These are phyloP conservation scores for Pseudopodoces humilis DNA, from an alignment of 2,113 vertebrate genomes.

Conservation along the genomic window DNA sequence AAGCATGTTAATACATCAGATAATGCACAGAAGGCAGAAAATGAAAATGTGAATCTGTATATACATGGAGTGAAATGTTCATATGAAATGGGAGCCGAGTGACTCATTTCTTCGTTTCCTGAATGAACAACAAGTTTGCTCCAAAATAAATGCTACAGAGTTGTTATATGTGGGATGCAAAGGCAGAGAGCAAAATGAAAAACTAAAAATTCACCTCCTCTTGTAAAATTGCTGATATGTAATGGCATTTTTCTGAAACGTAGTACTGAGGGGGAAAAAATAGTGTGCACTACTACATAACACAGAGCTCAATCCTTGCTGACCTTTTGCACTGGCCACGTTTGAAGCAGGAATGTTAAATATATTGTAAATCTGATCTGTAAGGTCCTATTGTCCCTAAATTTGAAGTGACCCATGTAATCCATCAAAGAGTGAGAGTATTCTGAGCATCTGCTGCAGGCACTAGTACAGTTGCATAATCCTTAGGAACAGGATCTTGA, in stretches of 20 bases:
- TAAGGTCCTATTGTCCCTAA: background rate
- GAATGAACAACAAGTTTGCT: background rate
- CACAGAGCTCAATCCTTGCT: background rate
- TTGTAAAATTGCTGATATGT: background rate
- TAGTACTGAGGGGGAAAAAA: background rate
- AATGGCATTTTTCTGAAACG: background rate
- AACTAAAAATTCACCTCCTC: background rate
- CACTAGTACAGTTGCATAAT: background rate
- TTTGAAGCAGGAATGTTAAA: background rate
- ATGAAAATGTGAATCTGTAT: background rate
- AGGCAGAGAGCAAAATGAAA: background rate
- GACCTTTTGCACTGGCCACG: background rate
- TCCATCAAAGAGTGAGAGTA: background rate
- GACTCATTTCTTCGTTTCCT: conserved; percentile 16
- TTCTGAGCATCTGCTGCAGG: background rate
- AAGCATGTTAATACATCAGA: conserved; percentile 46
- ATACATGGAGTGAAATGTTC: background rate
- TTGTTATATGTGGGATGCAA: background rate
- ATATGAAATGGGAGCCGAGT: background rate
- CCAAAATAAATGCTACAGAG: background rate
- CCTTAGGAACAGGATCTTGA: background rate
- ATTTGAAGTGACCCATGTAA: conserved; percentile 5
- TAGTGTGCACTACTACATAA: background rate
- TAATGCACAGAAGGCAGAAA: background rate
- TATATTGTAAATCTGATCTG: background rate